These are phyloP conservation scores for Xenopus laevis DNA, from an alignment of 2,113 vertebrate species.

Conservation along the genomic window DNA sequence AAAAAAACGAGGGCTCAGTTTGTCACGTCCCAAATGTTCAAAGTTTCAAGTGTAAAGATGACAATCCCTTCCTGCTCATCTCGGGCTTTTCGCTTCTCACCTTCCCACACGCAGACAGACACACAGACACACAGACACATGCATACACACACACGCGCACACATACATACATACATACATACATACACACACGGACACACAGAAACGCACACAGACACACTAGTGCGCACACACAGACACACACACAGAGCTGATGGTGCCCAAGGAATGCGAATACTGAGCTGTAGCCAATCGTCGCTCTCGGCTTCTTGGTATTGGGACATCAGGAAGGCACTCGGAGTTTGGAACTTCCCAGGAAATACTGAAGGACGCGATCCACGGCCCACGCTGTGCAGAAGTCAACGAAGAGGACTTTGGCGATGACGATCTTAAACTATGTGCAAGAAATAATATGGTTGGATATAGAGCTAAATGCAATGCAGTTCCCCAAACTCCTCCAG, in stretches of 20 bases:
- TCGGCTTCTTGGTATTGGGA: neutral
- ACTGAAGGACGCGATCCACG: conserved; percentile 84
- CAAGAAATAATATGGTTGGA: neutral
- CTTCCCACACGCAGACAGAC: neutral
- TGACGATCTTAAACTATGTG: conserved; percentile 87
- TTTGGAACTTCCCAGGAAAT: conserved; percentile 82
- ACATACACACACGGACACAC: neutral
- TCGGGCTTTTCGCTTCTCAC: neutral
- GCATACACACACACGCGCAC: neutral
- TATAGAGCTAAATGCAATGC: no score
- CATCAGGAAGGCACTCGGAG: conserved; percentile 89
- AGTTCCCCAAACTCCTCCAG: no score
- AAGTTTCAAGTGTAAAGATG: conserved; percentile 45
- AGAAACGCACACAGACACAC: no score
- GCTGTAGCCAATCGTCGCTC: neutral
- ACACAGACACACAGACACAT: no score
- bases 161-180: no score
- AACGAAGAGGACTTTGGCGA: conserved; percentile 79
- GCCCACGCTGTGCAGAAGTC: conserved; percentile 83
- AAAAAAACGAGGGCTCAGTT: conserved; percentile 33
- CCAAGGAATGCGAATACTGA: neutral
- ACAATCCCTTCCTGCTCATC: neutral
- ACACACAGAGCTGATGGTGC: neutral
- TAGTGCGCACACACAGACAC: no score
- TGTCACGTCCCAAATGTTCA: conserved; percentile 14